A percentile compares a stretch with the other conserved stretches of the same genome.
phyloP scores from a whole-genome alignment of 2,113 vertebrate species.

The Balaenoptera acutorostrata region DNA sequence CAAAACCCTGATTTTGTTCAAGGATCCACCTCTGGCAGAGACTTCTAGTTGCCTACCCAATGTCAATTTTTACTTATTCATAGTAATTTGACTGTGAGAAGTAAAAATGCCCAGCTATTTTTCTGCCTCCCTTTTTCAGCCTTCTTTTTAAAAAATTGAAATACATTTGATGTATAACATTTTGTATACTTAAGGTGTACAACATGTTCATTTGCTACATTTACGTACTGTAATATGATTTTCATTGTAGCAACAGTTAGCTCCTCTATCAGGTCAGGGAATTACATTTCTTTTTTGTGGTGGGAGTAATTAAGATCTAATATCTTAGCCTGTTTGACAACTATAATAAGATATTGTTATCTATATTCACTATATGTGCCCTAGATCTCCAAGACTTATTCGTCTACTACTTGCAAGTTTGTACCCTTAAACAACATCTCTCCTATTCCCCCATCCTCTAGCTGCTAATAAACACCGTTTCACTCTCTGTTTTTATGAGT shows the following conservation, averaged over 20 bases:
- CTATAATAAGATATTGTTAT: neutral
- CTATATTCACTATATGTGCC: neutral
- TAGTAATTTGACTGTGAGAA: neutral
- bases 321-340: neutral
- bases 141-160: neutral
- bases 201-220: neutral
- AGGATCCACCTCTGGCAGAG: neutral
- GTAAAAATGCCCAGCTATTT: neutral
- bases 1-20: neutral
- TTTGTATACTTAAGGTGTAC: neutral
- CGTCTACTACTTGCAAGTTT: neutral
- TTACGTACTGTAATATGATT: neutral
- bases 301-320: neutral
- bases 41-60: neutral
- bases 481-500: neutral
- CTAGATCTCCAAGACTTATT: neutral
- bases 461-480: neutral
- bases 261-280: neutral
- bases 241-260: neutral
- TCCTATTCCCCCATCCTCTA: neutral
- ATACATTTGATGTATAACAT: neutral
- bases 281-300: neutral
- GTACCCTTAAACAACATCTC: neutral
- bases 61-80: neutral
- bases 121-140: neutral